These are phyloP conservation scores for Pollachius pollachius DNA, from an alignment of 2,113 vertebrate genomes.

Conservation along the genomic window DNA sequence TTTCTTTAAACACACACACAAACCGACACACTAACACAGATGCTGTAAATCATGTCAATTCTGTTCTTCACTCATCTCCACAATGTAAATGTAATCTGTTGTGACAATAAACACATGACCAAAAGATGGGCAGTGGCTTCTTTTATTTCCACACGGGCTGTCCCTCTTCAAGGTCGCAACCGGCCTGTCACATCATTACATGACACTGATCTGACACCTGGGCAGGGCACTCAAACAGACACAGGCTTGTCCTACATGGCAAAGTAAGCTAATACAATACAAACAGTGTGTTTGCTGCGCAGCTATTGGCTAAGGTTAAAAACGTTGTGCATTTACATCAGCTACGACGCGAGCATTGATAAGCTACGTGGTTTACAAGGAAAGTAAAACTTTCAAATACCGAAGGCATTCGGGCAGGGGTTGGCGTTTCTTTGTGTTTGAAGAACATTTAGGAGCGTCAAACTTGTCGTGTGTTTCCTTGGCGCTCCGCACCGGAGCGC, in stretches of 20 bases:
- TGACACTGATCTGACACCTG: conserved; percentile 19
- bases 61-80: conserved; percentile 78
- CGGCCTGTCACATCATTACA: conserved; percentile 5
- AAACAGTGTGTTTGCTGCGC: too few relatives aligned
- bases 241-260: conserved; percentile 26
- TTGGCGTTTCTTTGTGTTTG: not conserved
- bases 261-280: not conserved
- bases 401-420: too few relatives aligned
- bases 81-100: conserved; percentile 87
- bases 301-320: not conserved
- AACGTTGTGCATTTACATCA: not conserved
- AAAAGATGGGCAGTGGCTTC: conserved; percentile 42
- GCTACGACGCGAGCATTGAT: too few relatives aligned
- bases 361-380: too few relatives aligned
- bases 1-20: conserved; percentile 11
- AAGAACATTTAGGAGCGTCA: too few relatives aligned
- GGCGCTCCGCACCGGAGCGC: not conserved
- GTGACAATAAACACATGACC: conserved; percentile 87
- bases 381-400: too few relatives aligned
- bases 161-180: conserved; percentile 5
- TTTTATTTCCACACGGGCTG: not conserved
- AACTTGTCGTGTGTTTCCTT: not conserved
- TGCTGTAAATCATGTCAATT: conserved; percentile 52
- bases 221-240: conserved; percentile 10
- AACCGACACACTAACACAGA: conserved; percentile 25